Evolutionary conservation across 37 sponge, comb jelly and placozoan species (phyloP).

Genomic region (Oopsacas minuta): DNA sequence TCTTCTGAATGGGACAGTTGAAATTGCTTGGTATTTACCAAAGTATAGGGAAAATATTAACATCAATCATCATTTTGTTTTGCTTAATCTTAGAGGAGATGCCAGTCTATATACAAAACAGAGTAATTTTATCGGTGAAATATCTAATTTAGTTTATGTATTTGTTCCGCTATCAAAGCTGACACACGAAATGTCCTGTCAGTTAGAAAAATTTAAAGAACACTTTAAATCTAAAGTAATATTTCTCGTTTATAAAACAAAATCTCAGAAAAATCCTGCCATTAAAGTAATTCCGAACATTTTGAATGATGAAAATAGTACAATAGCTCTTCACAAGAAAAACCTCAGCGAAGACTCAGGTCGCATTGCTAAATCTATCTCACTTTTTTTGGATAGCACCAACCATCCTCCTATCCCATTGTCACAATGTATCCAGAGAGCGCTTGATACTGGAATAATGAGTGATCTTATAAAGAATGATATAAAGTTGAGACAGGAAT

Average conservation of each 20-base stretch:
- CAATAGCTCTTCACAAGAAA: neutral
- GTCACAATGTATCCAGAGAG: neutral
- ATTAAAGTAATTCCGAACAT: neutral
- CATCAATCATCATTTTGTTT: neutral
- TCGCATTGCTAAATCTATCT: neutral
- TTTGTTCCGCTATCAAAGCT: neutral
- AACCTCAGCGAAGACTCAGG: neutral
- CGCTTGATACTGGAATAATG: neutral
- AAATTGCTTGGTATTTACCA: conserved; percentile 28
- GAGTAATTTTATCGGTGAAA: conserved; percentile 11
- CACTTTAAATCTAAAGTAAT: neutral
- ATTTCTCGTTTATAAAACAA: neutral
- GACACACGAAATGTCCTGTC: neutral
- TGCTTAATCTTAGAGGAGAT: conserved; percentile 29
- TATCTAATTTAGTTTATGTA: neutral
- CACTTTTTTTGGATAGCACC: neutral
- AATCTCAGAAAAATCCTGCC: neutral
- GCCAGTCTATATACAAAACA: conserved; percentile 10
- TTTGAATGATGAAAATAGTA: neutral
- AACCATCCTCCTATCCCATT: neutral
- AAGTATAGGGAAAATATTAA: neutral
- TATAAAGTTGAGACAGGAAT: neutral
- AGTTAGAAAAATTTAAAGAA: neutral
- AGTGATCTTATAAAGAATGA: conserved; percentile 21
- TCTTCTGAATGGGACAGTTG: conserved; percentile 20